Evolutionary conservation across 2,113 vertebrate genomes (phyloP), one percentile per base, ranked within the genome.

Genomic region (Electrona antarctica): DNA sequence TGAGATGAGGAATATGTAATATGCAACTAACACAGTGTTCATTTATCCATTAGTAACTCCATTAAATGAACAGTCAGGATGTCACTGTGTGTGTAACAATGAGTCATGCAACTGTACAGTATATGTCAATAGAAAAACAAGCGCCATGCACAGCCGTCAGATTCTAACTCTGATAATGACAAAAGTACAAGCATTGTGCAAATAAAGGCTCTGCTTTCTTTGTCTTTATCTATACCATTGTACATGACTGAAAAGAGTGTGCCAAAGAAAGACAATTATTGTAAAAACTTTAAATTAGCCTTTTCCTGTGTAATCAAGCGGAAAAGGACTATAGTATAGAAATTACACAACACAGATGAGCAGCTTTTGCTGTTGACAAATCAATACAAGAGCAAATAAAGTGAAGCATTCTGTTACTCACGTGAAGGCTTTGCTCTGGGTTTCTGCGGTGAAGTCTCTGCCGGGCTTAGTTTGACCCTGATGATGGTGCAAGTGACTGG

Each of bases 371-470:
- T 46, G 6, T 60, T 63, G 12, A 52, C 59, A 7, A 48, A 10
- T 4, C 7, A 69, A 50, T 2, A 11, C 7, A 64, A 28, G 3
- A 50, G 7, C 21, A 52, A 21, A 21, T 28, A 2, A 2, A n/a
- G 13, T 0, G 10, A 60, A 57, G 74, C 14, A 6, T 41, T n/a
- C 10, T 6, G 4, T 8, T 59, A 88, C 90, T 90, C 79, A 93
- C 90, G 77, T 63, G 0, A 4, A 71, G 33, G 45, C 0, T 81
- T 60, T 58, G 67, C 15, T 77, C 28, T 4, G 0, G 41, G 10
- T 78, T 57, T 51, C 54, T 71, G 3, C 60, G 12, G 52, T 67
- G 63, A 64, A 55, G 46, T 60, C 46, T 71, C 1, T 1, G 47
- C 84, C 67, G 51, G 78, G 60, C 54, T 75, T 6, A 41, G 33